Evolutionary conservation across 1,140 invertebrate genomes (phyloP), one percentile per base, ranked within the genome.

Genomic region (Arctopsyche grandis): DNA sequence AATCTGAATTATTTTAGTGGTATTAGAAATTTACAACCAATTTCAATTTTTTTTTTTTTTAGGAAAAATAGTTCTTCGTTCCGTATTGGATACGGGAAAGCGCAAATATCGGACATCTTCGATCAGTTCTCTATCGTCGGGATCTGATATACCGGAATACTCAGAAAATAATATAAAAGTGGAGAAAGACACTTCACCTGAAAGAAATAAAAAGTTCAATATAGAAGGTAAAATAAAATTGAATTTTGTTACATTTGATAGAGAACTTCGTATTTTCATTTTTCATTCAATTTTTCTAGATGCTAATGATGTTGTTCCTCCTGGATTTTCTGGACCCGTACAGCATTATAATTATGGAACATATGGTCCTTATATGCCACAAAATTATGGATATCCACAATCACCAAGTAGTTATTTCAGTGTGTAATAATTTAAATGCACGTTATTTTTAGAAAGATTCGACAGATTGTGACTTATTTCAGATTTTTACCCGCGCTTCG

Each of bases 31-130:
- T 56, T 56, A 10, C 19, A 21, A 1, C 10, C 1, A 56, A 52
- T 29, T 60, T 38, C 14, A n/a, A n/a, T n/a, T n/a, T n/a, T 60
- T 48, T 3, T 73, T 7, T 19, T 46, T 83, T 83, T 3, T 83
- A 88, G 86, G 85, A 43, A 86, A 86, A 12, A 86, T 88, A 56
- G 83, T 87, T 58, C 85, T 88, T 46, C 84, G 86, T 16, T 84
- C 85, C 73, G 89, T 86, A 79, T 83, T 88, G 48, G 89, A 83
- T 79, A 87, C 85, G 0, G 87, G 86, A 79, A 87, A 88, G 83
- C 81, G 86, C 38, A 82, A 85, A 22, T 75, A 71, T 10, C 85
- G 86, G 0, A 82, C 84, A 0, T 85, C 85, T 0, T 88, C 88
- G 3, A 83, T 86, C 9, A 87, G 87, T 26, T 90, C 89, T 0